A percentile compares a stretch with the other conserved stretches of the same genome.
phyloP scores from a whole-genome alignment of 2,888 invertebrate species.

The Drosophila bunnanda region DNA sequence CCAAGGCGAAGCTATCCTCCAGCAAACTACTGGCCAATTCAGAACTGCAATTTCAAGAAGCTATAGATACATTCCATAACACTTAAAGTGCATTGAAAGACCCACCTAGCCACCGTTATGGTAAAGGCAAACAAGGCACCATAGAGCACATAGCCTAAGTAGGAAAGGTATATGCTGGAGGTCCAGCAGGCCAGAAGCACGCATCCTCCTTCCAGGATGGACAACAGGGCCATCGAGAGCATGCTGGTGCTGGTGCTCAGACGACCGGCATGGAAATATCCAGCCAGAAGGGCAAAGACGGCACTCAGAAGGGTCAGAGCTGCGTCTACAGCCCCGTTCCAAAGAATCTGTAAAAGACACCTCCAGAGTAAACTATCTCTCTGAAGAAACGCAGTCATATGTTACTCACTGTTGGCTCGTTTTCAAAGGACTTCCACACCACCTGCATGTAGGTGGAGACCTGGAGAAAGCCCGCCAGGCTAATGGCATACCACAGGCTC shows the following conservation, averaged over 20 bases:
- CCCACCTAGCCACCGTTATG: slow-evolving; percentile 82
- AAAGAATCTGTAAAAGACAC: slow-evolving; percentile 66
- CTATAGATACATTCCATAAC: background rate
- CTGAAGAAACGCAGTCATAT: background rate
- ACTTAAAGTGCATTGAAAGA: background rate
- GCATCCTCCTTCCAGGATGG: slow-evolving; percentile 86
- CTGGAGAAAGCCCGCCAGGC: slow-evolving; percentile 90
- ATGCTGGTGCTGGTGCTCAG: slow-evolving; percentile 84
- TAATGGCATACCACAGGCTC: slow-evolving; percentile 91
- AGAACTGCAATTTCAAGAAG: slow-evolving; percentile 86
- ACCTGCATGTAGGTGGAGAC: slow-evolving; percentile 90
- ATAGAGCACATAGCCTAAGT: slow-evolving; percentile 90
- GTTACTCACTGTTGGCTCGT: slow-evolving; percentile 77
- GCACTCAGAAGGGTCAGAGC: slow-evolving; percentile 89
- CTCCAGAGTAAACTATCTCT: background rate
- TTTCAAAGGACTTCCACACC: slow-evolving; percentile 87
- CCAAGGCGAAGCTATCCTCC: slow-evolving; percentile 94
- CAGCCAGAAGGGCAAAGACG: slow-evolving; percentile 86
- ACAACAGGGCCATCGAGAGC: slow-evolving; percentile 85
- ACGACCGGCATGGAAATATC: slow-evolving; percentile 82
- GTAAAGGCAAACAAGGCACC: slow-evolving; percentile 91
- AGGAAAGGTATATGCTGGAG: slow-evolving; percentile 89
- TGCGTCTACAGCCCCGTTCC: slow-evolving; percentile 94
- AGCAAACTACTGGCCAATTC: slow-evolving; percentile 93
- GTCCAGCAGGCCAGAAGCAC: slow-evolving; percentile 87